Evolutionary conservation across 2,113 vertebrate genomes (phyloP), one percentile per base, ranked within the genome.

Genomic region (Megaceryle maxima): DNA sequence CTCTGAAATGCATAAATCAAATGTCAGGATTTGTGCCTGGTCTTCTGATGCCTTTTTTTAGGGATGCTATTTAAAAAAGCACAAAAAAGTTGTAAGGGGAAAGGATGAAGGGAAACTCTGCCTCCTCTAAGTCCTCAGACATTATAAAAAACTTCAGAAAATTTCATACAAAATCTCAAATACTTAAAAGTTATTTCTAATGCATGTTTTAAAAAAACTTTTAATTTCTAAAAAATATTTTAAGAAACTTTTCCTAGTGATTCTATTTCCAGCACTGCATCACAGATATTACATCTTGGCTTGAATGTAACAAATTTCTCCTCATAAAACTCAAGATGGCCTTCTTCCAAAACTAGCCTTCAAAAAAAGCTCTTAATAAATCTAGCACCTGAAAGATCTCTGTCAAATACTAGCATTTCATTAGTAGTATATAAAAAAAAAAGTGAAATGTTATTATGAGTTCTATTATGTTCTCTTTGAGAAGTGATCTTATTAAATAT

Each of bases 381-480:
- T 87, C 28, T n/a, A 53, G n/a, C n/a, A 85, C 73, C 69, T 82
- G 62, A 94, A 97, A 88, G 51, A 16, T 39, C 39, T 83, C 37
- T 94, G 77, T 90, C 70, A 91, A 96, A 96, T 83, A 78, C 21
- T 82, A 91, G 33, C 22, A 56, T 91, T 85, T 95, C 86, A 92
- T 74, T 67, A 94, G 72, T 39, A 91, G 28, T 50, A 88, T 46
- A 63, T 46, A 63, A 94, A 96, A 56, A 33, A 9, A 66, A 22
- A 21, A 95, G 19, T 50, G 67, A 95, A 83, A 25, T 43, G 35
- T 37, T 87, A 68, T 86, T 92, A 80, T 80, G 92, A 69, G 2
- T 69, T 50, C 59, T 87, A 8, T 18, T 18, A 53, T 11, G 16
- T 69, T 91, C 90, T 88, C 25, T 74, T 73, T 87, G 28, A 73